Evolutionary conservation across 2,113 vertebrate species (phyloP), one percentile per base, ranked within the genome.

Genomic region (Fulica atra): DNA sequence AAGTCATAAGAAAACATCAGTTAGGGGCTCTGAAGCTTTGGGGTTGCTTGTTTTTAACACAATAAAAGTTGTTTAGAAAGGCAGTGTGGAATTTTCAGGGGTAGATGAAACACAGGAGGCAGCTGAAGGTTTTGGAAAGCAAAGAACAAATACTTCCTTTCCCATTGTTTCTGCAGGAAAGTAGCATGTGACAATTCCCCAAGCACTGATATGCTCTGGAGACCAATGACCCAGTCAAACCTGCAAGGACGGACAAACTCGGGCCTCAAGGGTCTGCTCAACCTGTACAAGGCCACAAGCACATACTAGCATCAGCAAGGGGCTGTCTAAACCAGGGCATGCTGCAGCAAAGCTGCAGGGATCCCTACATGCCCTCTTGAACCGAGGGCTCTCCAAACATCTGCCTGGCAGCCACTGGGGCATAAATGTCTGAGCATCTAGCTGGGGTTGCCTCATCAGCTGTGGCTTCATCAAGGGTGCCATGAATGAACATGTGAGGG

Each of bases 331-430:
- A 51, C 16, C 60, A 35, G 13, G 36, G 4, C 42, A 28, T 0
- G 0, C 0, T 0, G 50, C 72, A 48, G 25, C 0, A 0, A 79
- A 91, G 38, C n/a, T 40, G 14, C 6, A 2, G 24, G 26, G 19
- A 63, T 25, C 33, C 8, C 40, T 7, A 5, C 4, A 2, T 3
- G 1, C n/a, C 87, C 59, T 42, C 46, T 66, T 35, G 35, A 82
- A 65, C 53, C 21, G 10, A 38, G 15, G 23, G 18, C 36, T 48
- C 56, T 59, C 16, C 16, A 35, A 38, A 46, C n/a, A 84, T 36
- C 36, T 69, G 29, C 19, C 9, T 17, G 29, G n/a, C 29, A 92
- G 48, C 8, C 33, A 18, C 31, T 20, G 12, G 16, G 33, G 6
- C 24, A 44, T 3, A 69, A 42, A 60, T 35, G 18, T 15, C 63